Evolutionary conservation across 1,140 invertebrate species (phyloP), one percentile per base, ranked within the genome.

Genomic region (Condylostylus longicornis): DNA sequence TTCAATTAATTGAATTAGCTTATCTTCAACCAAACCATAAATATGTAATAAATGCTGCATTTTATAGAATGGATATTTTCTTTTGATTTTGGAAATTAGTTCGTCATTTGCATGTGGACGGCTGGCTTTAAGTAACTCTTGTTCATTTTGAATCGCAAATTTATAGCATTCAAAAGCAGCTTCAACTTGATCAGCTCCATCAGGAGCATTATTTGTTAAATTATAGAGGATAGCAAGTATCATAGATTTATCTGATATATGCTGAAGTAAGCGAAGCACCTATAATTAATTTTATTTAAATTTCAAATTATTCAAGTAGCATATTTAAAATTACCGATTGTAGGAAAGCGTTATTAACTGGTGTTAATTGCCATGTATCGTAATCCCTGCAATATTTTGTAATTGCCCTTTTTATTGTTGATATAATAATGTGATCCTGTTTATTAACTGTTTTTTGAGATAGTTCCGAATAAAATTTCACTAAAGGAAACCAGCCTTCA

Each of bases 111-210:
- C 54, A 56, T 68, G 61, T 22, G 63, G 42, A 39, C 67, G 47
- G 2, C 10, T 51, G 7, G 29, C 29, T 31, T 31, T 31, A 8
- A 42, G 47, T 13, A 63, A 55, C 51, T 64, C 62, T n/a, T 58
- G 43, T 38, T 64, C 66, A 18, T 55, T 41, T 34, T 50, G 37
- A 17, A 46, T 40, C 1, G 66, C 62, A 53, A 69, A 72, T 44
- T 71, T 68, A 47, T 67, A 72, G 42, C 69, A 71, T 38, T 71
- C 60, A 35, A 68, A 65, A 17, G 66, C 64, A 10, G 69, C 69
- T 31, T 69, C 68, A 6, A 72, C 68, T 54, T 71, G 69, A 51
- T 72, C 70, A 9, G 67, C 69, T 4, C 70, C 70, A 12, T 54
- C 47, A 0, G 53, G 51, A 0, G 57, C 54, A 41, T 60, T 49